Conservation (phyloP, 2,888 invertebrate species). For the Choreutis nemorana region DNA sequence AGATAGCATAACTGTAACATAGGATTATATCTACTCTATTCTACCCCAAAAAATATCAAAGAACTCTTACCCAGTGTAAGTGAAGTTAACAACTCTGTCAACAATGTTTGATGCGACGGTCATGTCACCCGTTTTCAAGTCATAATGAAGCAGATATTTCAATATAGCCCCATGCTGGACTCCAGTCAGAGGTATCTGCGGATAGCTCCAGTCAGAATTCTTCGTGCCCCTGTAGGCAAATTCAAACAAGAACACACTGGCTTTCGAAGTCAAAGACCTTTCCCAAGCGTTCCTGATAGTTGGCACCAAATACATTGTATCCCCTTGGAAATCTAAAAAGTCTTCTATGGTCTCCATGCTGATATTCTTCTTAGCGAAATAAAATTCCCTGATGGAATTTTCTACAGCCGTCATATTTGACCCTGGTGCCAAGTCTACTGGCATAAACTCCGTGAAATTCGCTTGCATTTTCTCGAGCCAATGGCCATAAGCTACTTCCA, state of each 20-base stretch:
- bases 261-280: constrained; percentile 28
- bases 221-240: constrained; percentile 36
- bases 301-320: constrained; percentile 34
- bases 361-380: constrained; percentile 28
- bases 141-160: constrained; percentile 39
- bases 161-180: constrained; percentile 39
- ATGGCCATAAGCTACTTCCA: constrained; percentile 23
- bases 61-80: constrained; percentile 32
- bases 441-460: constrained; percentile 41
- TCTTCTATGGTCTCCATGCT: constrained; percentile 35
- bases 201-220: constrained; percentile 34
- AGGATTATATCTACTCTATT: background rate
- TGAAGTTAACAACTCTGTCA: constrained; percentile 28
- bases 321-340: constrained; percentile 44
- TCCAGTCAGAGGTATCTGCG: constrained; percentile 32
- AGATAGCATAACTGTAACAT: background rate
- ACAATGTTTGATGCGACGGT: constrained; percentile 19
- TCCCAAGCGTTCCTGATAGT: constrained; percentile 33
- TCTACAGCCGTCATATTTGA: constrained; percentile 16
- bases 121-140: constrained; percentile 20
- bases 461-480: constrained; percentile 37
- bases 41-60: background rate
- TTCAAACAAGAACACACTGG: constrained; percentile 32
- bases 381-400: constrained; percentile 26
- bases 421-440: constrained; percentile 30